phyloP scores from a whole-genome alignment of 1,140 invertebrate genomes.

The Dolichoris vasculosae region DNA sequence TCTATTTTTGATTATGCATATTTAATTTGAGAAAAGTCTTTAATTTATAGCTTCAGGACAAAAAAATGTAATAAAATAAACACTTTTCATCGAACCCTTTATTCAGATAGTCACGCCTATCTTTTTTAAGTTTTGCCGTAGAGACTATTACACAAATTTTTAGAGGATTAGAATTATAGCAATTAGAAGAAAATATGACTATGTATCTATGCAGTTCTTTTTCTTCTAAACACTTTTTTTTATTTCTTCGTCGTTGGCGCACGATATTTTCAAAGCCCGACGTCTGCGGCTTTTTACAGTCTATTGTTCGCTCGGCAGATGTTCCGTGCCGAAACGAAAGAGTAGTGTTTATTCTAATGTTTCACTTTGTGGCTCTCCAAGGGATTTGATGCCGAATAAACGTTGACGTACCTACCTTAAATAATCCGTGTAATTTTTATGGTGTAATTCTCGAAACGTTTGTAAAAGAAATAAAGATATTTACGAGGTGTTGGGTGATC shows the following conservation, averaged over 20 bases:
- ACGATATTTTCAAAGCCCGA: not conserved
- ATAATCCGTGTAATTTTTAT: constrained; percentile 48
- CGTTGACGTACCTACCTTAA: not conserved
- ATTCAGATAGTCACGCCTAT: not conserved
- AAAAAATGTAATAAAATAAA: too few species aligned
- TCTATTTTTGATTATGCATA: too few species aligned
- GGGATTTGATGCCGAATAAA: not conserved
- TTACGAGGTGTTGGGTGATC: constrained; percentile 22
- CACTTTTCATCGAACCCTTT: too few species aligned
- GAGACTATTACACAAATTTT: constrained; percentile 27
- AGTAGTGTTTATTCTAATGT: constrained; percentile 46
- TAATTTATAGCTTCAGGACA: too few species aligned
- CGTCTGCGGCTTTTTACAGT: constrained; percentile 40
- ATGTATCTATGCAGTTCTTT: constrained; percentile 4
- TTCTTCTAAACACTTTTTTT: not conserved
- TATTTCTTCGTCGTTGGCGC: not conserved
- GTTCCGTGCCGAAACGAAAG: not conserved
- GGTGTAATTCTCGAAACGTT: not conserved
- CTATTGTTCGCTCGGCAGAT: constrained; percentile 46
- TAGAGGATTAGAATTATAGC: constrained; percentile 31
- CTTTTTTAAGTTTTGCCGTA: not conserved
- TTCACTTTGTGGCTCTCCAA: constrained; percentile 38
- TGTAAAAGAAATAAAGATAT: constrained; percentile 46
- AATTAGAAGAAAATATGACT: constrained; percentile 24
- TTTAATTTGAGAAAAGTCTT: too few species aligned